Evolutionary conservation across 2,113 vertebrate genomes (phyloP).

Genomic region (Sialia sialis): DNA sequence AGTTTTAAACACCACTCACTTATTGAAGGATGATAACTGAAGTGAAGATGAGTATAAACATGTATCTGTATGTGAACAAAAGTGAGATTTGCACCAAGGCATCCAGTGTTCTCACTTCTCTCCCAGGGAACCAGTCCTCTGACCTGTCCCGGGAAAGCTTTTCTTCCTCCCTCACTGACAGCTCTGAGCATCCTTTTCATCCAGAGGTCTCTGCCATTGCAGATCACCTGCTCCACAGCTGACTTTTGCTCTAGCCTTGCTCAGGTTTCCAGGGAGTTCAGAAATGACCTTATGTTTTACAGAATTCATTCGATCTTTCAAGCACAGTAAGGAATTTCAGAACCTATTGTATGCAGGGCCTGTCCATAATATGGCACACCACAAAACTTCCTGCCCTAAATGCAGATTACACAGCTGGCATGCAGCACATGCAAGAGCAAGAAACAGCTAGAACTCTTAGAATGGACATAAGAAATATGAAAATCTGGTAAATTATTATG

Average conservation of each 20-base stretch:
- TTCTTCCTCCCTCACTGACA: not conserved
- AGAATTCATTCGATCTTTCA: constrained; percentile 3
- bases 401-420: not conserved
- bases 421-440: not conserved
- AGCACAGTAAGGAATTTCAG: not conserved
- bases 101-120: not conserved
- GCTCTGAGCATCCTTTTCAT: not conserved
- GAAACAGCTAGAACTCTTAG: not conserved
- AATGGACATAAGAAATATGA: not conserved
- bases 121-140: not conserved
- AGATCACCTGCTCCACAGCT: not conserved
- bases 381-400: not conserved
- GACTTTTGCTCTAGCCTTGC: not conserved
- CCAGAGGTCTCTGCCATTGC: not conserved
- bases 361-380: not conserved
- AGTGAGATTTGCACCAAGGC: not conserved
- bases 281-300: constrained; percentile 1
- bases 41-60: not conserved
- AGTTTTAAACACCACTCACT: not conserved
- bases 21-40: not conserved
- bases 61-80: not conserved
- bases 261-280: constrained; percentile 27
- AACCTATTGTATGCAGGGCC: not conserved
- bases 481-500: not conserved
- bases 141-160: not conserved